phyloP scores from a whole-genome alignment of 2,113 vertebrate genomes.

The Todiramphus saurophagus region DNA sequence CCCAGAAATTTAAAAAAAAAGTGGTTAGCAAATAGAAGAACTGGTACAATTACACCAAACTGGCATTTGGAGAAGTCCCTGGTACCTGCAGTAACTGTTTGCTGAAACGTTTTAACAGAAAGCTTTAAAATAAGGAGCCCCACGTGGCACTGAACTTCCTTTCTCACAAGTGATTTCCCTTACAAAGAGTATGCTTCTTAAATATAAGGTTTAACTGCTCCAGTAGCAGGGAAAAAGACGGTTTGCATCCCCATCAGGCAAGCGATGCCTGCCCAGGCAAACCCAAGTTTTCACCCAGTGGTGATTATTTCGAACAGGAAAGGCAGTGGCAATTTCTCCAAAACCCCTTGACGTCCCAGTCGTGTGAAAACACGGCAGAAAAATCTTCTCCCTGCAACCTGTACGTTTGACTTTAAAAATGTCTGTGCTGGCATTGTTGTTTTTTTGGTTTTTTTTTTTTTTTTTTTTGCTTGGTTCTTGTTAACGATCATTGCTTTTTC shows the following conservation, averaged over 20 bases:
- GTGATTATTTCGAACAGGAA: background rate
- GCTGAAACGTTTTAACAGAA: background rate
- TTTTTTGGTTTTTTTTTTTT: background rate
- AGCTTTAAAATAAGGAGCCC: background rate
- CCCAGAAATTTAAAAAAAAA: background rate
- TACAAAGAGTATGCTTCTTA: background rate
- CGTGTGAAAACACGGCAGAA: background rate
- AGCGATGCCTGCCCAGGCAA: rapidly evolving
- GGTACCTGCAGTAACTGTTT: background rate
- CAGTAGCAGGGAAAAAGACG: background rate
- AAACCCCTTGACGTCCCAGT: background rate
- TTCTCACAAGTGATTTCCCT: background rate
- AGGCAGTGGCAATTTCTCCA: background rate
- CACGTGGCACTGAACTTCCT: background rate
- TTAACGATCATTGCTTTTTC: background rate
- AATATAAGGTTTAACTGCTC: background rate
- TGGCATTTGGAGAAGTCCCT: rapidly evolving
- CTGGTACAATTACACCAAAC: background rate
- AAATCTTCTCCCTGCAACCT: background rate
- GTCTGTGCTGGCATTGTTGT: background rate
- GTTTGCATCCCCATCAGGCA: rapidly evolving
- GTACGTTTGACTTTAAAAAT: background rate
- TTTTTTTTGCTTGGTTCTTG: background rate
- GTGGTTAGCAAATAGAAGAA: background rate
- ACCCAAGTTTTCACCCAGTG: background rate